Evolutionary conservation across 64 coral and sea anemone species (phyloP).

Genomic region (Montipora cactus): DNA sequence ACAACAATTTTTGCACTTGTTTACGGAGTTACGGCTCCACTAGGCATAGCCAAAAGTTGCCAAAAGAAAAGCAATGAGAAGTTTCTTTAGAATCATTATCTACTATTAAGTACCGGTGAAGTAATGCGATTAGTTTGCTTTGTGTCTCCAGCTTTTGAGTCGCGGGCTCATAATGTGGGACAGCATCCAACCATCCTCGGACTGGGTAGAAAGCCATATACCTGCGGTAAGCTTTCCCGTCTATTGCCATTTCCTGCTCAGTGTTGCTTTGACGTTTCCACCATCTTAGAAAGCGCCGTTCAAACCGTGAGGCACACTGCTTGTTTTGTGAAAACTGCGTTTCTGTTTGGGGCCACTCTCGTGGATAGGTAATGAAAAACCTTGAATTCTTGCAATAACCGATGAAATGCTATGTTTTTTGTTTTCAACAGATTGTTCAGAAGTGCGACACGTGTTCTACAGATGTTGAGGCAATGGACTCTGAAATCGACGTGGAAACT

Average conservation of each 20-base stretch:
- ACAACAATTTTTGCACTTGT: no score
- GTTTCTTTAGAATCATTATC: background rate
- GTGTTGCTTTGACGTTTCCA: background rate
- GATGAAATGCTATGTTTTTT: background rate
- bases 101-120: background rate
- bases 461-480: constrained; percentile 56
- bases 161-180: constrained; percentile 97
- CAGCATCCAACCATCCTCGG: constrained; percentile 65
- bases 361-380: no score
- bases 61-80: no score
- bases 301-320: no score
- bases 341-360: no score
- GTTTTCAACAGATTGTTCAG: constrained; percentile 70
- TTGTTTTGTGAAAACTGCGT: no score
- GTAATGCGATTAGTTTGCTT: background rate
- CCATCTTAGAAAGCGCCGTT: no score
- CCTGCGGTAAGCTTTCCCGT: constrained; percentile 62
- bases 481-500: constrained; percentile 91
- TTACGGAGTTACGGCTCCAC: no score
- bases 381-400: no score
- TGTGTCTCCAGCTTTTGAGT: constrained; percentile 69
- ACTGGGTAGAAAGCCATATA: constrained; percentile 90
- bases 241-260: no score
- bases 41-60: no score
- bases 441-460: constrained; percentile 67